These are phyloP conservation scores for chimpanzee (Pan troglodytes) DNA, from an alignment of 2,113 vertebrate species.

Conservation along the genomic window DNA sequence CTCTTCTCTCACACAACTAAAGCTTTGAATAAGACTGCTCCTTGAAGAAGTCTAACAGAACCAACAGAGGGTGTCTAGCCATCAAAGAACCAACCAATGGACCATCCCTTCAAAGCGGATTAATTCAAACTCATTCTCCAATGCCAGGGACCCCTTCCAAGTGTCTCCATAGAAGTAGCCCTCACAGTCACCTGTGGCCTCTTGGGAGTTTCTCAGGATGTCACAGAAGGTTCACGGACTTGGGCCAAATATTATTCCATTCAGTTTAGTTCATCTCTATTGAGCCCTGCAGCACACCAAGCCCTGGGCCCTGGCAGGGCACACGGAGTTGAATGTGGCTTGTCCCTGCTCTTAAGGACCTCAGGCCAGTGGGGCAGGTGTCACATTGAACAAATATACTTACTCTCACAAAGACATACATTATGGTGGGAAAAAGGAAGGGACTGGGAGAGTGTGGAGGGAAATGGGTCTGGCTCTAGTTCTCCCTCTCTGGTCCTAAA, in stretches of 20 bases:
- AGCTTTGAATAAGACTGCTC: not conserved
- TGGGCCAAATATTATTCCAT: not conserved
- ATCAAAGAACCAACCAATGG: not conserved
- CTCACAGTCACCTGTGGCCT: not conserved
- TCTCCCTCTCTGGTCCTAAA: not conserved
- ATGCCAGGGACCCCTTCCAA: not conserved
- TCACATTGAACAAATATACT: not conserved
- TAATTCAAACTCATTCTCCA: not conserved
- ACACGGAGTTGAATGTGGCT: not conserved
- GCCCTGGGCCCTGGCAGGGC: not conserved
- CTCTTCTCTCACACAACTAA: not conserved
- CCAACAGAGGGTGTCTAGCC: constrained; percentile 2
- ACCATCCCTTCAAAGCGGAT: not conserved
- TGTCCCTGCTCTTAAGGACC: not conserved
- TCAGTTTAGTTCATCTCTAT: not conserved
- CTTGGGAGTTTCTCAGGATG: not conserved
- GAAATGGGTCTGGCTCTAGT: not conserved
- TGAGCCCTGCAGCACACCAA: not conserved
- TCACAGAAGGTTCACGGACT: not conserved
- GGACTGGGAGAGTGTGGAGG: too few species aligned
- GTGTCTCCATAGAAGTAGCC: not conserved
- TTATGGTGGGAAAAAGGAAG: not conserved
- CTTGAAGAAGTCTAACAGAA: not conserved
- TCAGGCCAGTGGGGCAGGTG: not conserved
- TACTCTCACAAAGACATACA: not conserved